A percentile compares a stretch with the other conserved stretches of the same genome.
Evolutionary conservation across 2,797 vertebrate species (phyloP).

Genomic region (Sebastes hopkinsi): DNA sequence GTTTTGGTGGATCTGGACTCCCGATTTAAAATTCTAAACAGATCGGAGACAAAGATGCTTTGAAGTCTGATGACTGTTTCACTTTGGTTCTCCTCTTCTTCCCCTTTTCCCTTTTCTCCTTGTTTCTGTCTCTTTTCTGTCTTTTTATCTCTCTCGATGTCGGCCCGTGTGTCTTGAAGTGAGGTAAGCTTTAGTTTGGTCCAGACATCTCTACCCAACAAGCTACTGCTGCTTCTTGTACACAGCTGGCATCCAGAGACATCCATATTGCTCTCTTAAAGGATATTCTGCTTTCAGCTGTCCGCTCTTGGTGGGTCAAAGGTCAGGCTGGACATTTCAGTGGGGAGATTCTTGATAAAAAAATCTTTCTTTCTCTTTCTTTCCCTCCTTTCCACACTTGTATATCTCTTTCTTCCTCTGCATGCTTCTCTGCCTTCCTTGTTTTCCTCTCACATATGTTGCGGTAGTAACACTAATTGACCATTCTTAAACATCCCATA

Average conservation of each 20-base stretch:
- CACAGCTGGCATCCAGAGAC: constrained; percentile 33
- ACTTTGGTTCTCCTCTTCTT: constrained; percentile 39
- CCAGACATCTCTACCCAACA: constrained; percentile 28
- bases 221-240: constrained; percentile 32
- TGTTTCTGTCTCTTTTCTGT: constrained; percentile 28
- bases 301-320: constrained; percentile 10
- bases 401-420: neutral
- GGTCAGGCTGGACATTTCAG: constrained; percentile 13
- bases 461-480: constrained; percentile 68
- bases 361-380: neutral
- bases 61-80: constrained; percentile 71
- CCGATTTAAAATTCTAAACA: constrained; percentile 75
- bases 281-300: neutral
- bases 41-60: constrained; percentile 74
- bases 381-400: neutral
- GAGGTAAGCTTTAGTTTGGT: constrained; percentile 29
- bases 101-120: constrained; percentile 1
- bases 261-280: constrained; percentile 2
- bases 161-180: constrained; percentile 20
- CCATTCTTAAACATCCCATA: constrained; percentile 73
- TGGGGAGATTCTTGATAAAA: neutral
- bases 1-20: constrained; percentile 75
- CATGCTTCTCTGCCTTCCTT: constrained; percentile 24
- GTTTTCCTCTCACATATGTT: constrained; percentile 59
- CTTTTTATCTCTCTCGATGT: constrained; percentile 18